Conservation (phyloP, 2,888 invertebrate species). For the Rutpela maculata region DNA sequence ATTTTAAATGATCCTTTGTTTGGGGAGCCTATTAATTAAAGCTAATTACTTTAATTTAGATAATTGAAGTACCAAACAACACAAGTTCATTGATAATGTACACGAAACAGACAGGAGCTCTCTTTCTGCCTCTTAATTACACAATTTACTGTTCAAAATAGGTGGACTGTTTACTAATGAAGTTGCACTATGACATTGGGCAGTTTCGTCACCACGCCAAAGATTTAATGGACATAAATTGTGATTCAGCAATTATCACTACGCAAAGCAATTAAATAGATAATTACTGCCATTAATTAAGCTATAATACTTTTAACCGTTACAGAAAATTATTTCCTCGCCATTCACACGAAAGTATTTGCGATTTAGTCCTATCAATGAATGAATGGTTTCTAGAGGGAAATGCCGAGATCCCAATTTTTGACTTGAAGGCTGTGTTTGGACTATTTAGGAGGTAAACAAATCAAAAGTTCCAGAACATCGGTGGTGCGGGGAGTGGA, state of each 20-base stretch:
- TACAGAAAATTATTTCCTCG: too few relatives aligned
- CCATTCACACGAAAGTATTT: too few relatives aligned
- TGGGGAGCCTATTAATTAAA: conserved; percentile 9
- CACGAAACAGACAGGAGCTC: background rate
- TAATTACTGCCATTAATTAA: background rate
- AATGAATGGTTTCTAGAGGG: too few relatives aligned
- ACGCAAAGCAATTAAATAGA: background rate
- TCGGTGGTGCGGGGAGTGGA: too few relatives aligned
- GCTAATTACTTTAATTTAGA: conserved; percentile 20
- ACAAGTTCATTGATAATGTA: background rate
- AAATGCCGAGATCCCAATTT: too few relatives aligned
- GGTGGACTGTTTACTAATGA: background rate
- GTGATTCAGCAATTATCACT: background rate
- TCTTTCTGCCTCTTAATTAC: background rate
- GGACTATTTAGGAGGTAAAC: too few relatives aligned
- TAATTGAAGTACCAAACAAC: conserved; percentile 8
- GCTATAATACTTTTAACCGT: too few relatives aligned
- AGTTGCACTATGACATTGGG: background rate
- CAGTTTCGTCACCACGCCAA: background rate
- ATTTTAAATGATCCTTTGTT: conserved; percentile 7
- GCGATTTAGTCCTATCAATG: too few relatives aligned
- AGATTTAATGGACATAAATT: background rate
- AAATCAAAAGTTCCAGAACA: too few relatives aligned
- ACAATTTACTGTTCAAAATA: background rate
- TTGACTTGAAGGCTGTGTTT: too few relatives aligned